A percentile compares a stretch with the other conserved stretches of the same genome.
These are phyloP conservation scores for Carposina sasakii DNA, from an alignment of 1,140 invertebrate genomes.

Conservation along the genomic window DNA sequence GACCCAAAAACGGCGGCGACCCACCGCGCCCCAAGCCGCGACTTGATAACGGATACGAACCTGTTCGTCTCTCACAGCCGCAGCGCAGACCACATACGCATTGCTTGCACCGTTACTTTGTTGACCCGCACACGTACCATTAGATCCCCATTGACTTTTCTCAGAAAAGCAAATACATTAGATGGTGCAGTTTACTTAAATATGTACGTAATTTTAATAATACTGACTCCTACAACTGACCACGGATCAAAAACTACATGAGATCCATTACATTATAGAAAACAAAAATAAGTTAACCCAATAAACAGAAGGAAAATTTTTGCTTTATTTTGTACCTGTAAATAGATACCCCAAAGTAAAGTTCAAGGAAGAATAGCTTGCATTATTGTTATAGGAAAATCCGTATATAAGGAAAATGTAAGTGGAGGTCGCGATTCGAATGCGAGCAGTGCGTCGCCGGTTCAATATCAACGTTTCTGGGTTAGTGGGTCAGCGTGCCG, in stretches of 20 bases:
- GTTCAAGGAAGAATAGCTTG: no score
- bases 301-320: no score
- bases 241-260: no score
- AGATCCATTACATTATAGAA: no score
- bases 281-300: no score
- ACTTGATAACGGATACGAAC: constrained; percentile 62
- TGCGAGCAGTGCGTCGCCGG: constrained; percentile 60
- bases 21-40: constrained; percentile 45
- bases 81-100: constrained; percentile 32
- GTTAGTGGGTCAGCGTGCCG: constrained; percentile 66
- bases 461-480: constrained; percentile 69
- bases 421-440: constrained; percentile 66
- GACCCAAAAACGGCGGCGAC: constrained; percentile 63
- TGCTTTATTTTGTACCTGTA: neutral
- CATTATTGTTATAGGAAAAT: no score
- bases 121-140: constrained; percentile 30
- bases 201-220: no score
- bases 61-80: constrained; percentile 41
- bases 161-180: no score
- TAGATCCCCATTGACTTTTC: constrained; percentile 25
- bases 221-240: no score
- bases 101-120: constrained; percentile 40
- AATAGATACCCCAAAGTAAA: neutral
- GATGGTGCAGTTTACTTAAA: no score
- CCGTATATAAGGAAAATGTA: constrained; percentile 61